Evolutionary conservation across 2,888 invertebrate genomes (phyloP).

Genomic region (Coremacera marginata): DNA sequence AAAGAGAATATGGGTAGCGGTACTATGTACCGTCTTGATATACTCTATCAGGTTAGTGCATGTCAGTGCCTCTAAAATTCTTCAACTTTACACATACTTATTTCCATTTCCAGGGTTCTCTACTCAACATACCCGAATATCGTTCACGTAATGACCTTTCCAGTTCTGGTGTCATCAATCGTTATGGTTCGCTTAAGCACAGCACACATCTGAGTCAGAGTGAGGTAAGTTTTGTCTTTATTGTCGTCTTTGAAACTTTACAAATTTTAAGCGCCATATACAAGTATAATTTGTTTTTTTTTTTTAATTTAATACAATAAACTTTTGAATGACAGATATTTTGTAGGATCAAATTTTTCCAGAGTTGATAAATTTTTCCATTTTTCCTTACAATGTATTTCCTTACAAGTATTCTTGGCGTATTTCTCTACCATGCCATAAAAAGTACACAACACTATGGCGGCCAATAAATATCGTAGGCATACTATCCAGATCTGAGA

Average conservation of each 20-base stretch:
- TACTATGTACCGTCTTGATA: constrained; percentile 87
- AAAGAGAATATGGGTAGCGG: constrained; percentile 74
- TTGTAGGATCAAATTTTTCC: too few relatives aligned
- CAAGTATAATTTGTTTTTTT: not conserved
- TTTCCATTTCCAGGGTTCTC: constrained; percentile 67
- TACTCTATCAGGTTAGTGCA: constrained; percentile 84
- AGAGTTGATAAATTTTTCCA: too few relatives aligned
- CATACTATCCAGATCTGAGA: too few relatives aligned
- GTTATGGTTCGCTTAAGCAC: constrained; percentile 68
- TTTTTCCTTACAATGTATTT: too few relatives aligned
- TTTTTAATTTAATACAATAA: not conserved
- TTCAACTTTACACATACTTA: not conserved
- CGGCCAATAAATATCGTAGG: not conserved
- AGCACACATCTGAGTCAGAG: constrained; percentile 56
- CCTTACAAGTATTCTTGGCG: too few relatives aligned
- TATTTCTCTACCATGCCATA: not conserved
- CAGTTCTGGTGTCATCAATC: constrained; percentile 61
- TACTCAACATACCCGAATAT: constrained; percentile 72
- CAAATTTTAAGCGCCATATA: not conserved
- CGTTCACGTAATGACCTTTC: constrained; percentile 72
- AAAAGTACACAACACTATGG: not conserved
- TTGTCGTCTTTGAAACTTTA: not conserved
- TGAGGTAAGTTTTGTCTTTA: constrained; percentile 53
- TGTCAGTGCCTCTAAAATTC: not conserved
- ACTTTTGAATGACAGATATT: too few relatives aligned